phyloP scores from a whole-genome alignment of 2,888 invertebrate species.

The Siphlonurus alternatus region DNA sequence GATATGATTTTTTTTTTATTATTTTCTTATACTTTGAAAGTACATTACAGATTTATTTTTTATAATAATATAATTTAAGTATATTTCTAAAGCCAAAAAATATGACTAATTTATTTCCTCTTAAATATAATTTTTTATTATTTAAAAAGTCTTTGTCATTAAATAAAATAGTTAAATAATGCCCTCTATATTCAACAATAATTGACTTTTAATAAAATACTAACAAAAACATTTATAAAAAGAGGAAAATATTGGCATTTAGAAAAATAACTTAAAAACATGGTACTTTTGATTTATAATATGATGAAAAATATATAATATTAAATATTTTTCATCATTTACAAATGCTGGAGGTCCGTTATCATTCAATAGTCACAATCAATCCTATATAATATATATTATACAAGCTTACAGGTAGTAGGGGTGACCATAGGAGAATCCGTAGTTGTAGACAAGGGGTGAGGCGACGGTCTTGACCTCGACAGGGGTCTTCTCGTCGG shows the following conservation, averaged over 20 bases:
- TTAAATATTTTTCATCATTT: neutral
- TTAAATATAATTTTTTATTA: neutral
- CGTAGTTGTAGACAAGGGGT: conserved; percentile 8
- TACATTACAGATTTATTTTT: neutral
- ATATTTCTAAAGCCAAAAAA: neutral
- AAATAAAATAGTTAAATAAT: too few species aligned
- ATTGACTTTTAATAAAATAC: neutral
- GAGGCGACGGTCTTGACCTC: conserved; percentile 6
- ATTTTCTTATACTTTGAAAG: neutral
- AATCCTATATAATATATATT: too few species aligned
- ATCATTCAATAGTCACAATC: neutral
- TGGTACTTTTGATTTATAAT: neutral
- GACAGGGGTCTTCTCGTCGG: conserved; percentile 5
- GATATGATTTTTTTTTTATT: neutral
- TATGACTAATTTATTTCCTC: neutral
- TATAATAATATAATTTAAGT: too few species aligned
- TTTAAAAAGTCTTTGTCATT: too few species aligned
- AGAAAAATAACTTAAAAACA: neutral
- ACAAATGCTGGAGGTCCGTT: neutral
- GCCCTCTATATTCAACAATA: too few species aligned
- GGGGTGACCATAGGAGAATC: neutral
- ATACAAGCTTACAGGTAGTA: neutral
- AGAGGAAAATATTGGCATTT: neutral
- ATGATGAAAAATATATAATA: neutral
- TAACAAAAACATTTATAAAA: neutral